Evolutionary conservation across 2,888 invertebrate species (phyloP).

Genomic region (Drosophila meridionalis): DNA sequence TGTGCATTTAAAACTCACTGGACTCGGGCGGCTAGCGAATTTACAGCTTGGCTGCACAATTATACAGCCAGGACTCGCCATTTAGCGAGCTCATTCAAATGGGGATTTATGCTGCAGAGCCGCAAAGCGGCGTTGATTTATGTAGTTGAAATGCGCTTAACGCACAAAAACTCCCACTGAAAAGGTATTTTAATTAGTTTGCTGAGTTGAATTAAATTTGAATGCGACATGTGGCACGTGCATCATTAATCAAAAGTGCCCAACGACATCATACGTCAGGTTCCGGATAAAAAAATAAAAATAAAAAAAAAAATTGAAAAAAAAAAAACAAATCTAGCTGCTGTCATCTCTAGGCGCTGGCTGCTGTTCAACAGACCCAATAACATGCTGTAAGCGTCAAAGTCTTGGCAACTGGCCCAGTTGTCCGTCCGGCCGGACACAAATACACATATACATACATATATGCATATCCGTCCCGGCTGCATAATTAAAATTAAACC

Average conservation of each 20-base stretch:
- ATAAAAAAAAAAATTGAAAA: conserved; percentile 32
- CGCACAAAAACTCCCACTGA: conserved; percentile 19
- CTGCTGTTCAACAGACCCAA: conserved; percentile 53
- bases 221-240: conserved; percentile 23
- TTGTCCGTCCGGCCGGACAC: conserved; percentile 3
- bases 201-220: conserved; percentile 17
- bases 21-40: conserved; percentile 29
- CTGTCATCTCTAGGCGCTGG: conserved; percentile 12
- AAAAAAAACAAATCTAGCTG: conserved; percentile 35
- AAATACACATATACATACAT: background rate
- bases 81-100: conserved; percentile 13
- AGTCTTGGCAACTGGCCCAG: conserved; percentile 49
- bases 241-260: conserved; percentile 66
- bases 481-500: conserved; percentile 65
- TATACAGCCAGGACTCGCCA: conserved; percentile 3
- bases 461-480: background rate
- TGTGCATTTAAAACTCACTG: background rate
- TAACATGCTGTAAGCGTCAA: conserved; percentile 63
- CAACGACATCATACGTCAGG: conserved; percentile 1
- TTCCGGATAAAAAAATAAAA: background rate
- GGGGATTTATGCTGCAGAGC: conserved; percentile 27
- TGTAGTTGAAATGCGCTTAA: conserved; percentile 30
- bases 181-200: conserved; percentile 47
- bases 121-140: conserved; percentile 29
- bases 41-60: conserved; percentile 38